Base-by-base conservation (phyloP, 2,113 vertebrate genomes). In the Meles meles region DNA sequence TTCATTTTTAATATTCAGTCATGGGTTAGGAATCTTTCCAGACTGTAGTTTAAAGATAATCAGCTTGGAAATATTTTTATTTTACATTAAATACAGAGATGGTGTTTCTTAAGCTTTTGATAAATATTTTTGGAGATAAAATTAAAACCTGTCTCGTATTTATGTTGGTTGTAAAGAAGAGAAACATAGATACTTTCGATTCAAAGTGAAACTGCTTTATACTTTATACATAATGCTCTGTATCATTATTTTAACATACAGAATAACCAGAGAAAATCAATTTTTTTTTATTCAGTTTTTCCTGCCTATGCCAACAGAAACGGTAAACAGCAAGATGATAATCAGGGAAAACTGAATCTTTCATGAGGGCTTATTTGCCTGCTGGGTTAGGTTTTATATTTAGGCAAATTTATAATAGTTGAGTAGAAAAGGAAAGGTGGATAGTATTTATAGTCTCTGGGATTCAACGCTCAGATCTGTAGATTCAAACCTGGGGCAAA, bases 101-200 rank as follows among this genome's bases (percentile, higher is more conserved):
- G 17, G 15, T 79, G 15, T 86, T 55, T 59, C 20, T 91, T 86
- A 97, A 59, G 25, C 17, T 91, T 95, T 83, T 86, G 37, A 85
- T 74, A 94, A 92, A 94, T 13, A 76, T 61, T 86, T 88, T 74
- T 71, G 49, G 14, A 90, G 80, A 63, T 80, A 63, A 87, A 96
- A 87, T 37, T 52, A 87, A 93, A 95, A 71, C 27, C 39, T 92
- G 18, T 65, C 21, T 81, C 47, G 27, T 84, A 59, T 88, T 88
- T 88, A 72, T 81, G 47, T 29, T 94, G 37, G 20, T 77, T 95
- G 29, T 90, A 65, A 95, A 34, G 49, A 87, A 81, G 49, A 96
- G 27, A n/a, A 76, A 72, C 85, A 59, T 18, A 79, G 57, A 85
- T 17, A 65, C 10, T 83, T 96, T 88, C 10, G 17, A 39, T 90